These are phyloP conservation scores for Caenorhabditis plicata DNA, from an alignment of 2,888 invertebrate genomes.

Conservation along the genomic window DNA sequence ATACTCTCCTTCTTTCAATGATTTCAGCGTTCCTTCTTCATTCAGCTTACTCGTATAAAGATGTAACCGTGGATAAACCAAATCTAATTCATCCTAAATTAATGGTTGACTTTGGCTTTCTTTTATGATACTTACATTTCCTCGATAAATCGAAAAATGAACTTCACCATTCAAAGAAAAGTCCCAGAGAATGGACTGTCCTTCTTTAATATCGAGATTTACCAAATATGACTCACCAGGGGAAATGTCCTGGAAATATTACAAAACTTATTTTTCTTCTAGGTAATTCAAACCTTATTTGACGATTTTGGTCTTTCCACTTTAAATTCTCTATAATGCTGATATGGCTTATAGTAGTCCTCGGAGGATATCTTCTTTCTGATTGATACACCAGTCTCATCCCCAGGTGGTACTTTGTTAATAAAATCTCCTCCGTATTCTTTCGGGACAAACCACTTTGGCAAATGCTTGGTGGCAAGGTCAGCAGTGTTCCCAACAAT, in stretches of 20 bases:
- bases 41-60: conserved; percentile 44
- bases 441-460: conserved; percentile 40
- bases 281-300: too few relatives aligned
- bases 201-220: conserved; percentile 35
- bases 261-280: too few relatives aligned
- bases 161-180: conserved; percentile 44
- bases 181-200: conserved; percentile 45
- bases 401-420: conserved; percentile 36
- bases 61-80: conserved; percentile 42
- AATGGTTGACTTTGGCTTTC: background rate
- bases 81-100: conserved; percentile 34
- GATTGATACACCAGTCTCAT: conserved; percentile 43
- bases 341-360: conserved; percentile 40
- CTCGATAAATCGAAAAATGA: conserved; percentile 40
- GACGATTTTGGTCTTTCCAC: conserved; percentile 39
- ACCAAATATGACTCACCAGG: conserved; percentile 35
- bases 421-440: conserved; percentile 52
- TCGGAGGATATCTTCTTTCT: conserved; percentile 38
- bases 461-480: conserved; percentile 34
- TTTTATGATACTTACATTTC: conserved; percentile 24
- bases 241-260: conserved; percentile 43
- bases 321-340: conserved; percentile 36
- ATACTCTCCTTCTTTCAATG: conserved; percentile 31
- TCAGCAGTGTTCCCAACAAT: conserved; percentile 34
- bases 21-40: conserved; percentile 45